Base-by-base conservation (phyloP, 2,113 vertebrate genomes). In the Greenwoodochromis staneri region DNA sequence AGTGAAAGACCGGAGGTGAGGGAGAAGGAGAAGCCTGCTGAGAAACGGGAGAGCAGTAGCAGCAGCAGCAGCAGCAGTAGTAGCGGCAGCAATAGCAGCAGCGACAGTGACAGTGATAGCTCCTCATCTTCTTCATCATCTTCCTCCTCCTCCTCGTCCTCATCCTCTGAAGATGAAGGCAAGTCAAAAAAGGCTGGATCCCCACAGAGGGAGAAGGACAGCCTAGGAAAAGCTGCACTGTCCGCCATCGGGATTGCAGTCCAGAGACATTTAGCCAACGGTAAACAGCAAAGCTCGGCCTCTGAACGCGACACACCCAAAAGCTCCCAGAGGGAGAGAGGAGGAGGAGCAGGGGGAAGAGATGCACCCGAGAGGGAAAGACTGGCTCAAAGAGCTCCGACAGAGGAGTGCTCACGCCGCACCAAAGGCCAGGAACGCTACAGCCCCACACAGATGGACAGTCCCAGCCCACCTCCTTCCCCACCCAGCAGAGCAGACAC, bases 71-170 rank as follows among this genome's bases (percentile, higher is more conserved):
- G 81, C 1, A 87, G 91, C 0, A 89, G 92, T 0, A 84, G 91
- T 2, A 90, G 92, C 1, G 78, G 83, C 9, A 57, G 85, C 9
- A 80, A 59, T 11, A 86, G 85, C 80, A 78, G 73, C 61, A 95
- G 93, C 9, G 94, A 90, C 4, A 96, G 96, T 11, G 94, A 96
- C 51, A 95, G 95, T 0, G 93, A 95, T 29, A 94, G 93, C 80
- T 96, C 95, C n/a, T 96, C 96, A 0, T 96, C 96, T 0, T 96
- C 96, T 0, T 96, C 96, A 0, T 94, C 93, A 0, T 94, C 93
- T 0, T 96, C 96, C 0, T 95, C 95, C 0, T 96, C 96, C 0
- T 96, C 96, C 0, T 95, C 95, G 0, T 94, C 94, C 2, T 94
- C 95, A 1, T 96, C 96, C 7, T 96, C 95, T 27, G 93, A 96